Evolutionary conservation across 2,888 invertebrate genomes (phyloP), one percentile per base, ranked within the genome.

Genomic region (Saturnia pavonia): DNA sequence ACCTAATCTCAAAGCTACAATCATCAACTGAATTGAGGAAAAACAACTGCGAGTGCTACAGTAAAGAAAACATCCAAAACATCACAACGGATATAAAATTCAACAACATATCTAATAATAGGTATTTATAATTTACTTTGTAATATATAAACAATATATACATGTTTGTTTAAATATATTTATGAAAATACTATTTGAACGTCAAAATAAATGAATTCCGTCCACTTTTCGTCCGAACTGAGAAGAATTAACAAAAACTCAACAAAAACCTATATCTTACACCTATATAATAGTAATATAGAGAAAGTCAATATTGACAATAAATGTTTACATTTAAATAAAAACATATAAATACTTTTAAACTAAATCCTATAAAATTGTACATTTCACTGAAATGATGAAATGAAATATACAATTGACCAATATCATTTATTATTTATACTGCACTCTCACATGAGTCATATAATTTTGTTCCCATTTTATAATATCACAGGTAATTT

Each of bases 401-500:
- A 7, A 54, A 22, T 43, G 43, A 9, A 9, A 43, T 43, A 8
- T 43, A 43, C 43, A 43, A 12, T 43, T 12, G 14, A 43, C 7
- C 1, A 43, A 7, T 43, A n/a, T 22, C 11, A 3, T 27, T 2
- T 27, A 14, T 4, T 8, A 54, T 60, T 25, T 27, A 27, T 60
- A 27, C 54, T 54, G 3, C 14, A 27, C 12, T 4, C 57, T 27
- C 57, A 27, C 57, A 60, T 27, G 7, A 27, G 14, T 1, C 25
- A 25, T 60, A 27, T 60, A 60, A 60, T 60, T 60, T 60, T 60
- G 27, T 60, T 60, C 14, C 14, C 51, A 51, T 66, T 68, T 69
- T 57, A 78, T 75, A 75, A 76, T 73, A 74, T 71, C 73, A 63
- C 51, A 25, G 25, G 57, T 66, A 69, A 71, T 65, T 69, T 69